A percentile compares a stretch with the other conserved stretches of the same genome.
phyloP scores from a whole-genome alignment of 64 coral and sea anemone genomes.

The Pachyseris speciosa region DNA sequence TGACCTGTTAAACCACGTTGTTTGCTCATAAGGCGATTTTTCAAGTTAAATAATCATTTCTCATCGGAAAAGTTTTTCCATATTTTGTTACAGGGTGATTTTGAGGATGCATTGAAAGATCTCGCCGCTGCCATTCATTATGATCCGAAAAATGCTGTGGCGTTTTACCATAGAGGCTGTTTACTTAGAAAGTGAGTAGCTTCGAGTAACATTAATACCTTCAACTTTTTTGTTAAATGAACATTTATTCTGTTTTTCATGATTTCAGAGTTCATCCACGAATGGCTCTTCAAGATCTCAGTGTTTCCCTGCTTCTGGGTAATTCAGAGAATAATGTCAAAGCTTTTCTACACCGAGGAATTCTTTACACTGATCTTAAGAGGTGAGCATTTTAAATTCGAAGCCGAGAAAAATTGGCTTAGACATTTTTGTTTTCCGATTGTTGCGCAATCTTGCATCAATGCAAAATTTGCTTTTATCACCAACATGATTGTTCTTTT shows the following conservation, averaged over 20 bases:
- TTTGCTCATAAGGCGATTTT: too few relatives aligned
- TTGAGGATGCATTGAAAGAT: constrained; percentile 76
- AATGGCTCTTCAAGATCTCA: constrained; percentile 94
- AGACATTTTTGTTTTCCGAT: too few relatives aligned
- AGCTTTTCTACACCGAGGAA: constrained; percentile 91
- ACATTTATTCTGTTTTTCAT: not conserved
- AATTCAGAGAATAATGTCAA: constrained; percentile 79
- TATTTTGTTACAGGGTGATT: constrained; percentile 71
- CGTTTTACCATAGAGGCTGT: constrained; percentile 95
- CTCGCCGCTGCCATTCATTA: constrained; percentile 92
- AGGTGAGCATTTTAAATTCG: constrained; percentile 35
- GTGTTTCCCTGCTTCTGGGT: constrained; percentile 92
- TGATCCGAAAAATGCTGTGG: constrained; percentile 80
- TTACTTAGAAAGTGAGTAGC: constrained; percentile 88
- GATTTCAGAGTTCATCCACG: constrained; percentile 80
- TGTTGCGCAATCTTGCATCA: too few relatives aligned
- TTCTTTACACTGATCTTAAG: constrained; percentile 96
- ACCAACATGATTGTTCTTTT: too few relatives aligned
- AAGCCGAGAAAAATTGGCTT: not conserved
- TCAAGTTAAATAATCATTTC: too few relatives aligned
- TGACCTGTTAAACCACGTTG: too few relatives aligned
- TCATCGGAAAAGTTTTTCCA: too few relatives aligned
- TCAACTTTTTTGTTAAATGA: not conserved
- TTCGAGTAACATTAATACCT: not conserved
- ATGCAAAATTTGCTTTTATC: too few relatives aligned